Base-by-base conservation (phyloP, 2,797 vertebrate species). In the Craterocephalus amniculus region DNA sequence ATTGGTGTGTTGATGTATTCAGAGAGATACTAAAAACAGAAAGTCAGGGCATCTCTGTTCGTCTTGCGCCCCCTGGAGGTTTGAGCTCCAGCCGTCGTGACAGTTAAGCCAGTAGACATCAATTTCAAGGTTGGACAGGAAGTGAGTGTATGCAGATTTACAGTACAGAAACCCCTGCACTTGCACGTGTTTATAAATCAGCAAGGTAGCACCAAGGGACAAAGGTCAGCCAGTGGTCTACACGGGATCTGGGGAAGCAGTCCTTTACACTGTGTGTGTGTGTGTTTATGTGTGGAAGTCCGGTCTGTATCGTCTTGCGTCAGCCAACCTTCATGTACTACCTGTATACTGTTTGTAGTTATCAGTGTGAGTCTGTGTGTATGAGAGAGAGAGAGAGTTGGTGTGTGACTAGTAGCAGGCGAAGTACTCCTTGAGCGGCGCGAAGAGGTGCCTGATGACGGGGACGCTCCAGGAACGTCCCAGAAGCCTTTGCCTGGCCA, bases 381-480 rank as follows among this genome's bases (percentile, higher is more conserved):
- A 58, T 69, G 51, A 58, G 64, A 22, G 62, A n/a, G 36, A 32
- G 40, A 38, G 72, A 80, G 81, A 79, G 75, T 85, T 63, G 80
- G 71, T 87, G 70, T 79, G 76, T 82, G 81, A 80, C 94, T 96
- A 98, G 86, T 97, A 94, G 91, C 97, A 99, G 95, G 97, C 98
- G 40, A 98, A 99, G 88, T 97, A 99, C 93, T 99, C 97, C 94
- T 99, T 99, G 81, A 99, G 96, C 0, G 97, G 97, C 63, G 96
- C 96, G 36, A 99, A 99, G 92, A 99, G 96, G 89, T 99, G 97
- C 76, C 95, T 93, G 90, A 99, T 99, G 81, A 99, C 96, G 0
- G 97, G 98, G 65, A 99, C 95, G 0, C 96, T 99, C 98, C 98
- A 99, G 0, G 98, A 97, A 9, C 94, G 91, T 18, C 96, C 97